Base-by-base conservation (phyloP, 2,797 vertebrate genomes). In the Pipistrellus kuhlii region DNA sequence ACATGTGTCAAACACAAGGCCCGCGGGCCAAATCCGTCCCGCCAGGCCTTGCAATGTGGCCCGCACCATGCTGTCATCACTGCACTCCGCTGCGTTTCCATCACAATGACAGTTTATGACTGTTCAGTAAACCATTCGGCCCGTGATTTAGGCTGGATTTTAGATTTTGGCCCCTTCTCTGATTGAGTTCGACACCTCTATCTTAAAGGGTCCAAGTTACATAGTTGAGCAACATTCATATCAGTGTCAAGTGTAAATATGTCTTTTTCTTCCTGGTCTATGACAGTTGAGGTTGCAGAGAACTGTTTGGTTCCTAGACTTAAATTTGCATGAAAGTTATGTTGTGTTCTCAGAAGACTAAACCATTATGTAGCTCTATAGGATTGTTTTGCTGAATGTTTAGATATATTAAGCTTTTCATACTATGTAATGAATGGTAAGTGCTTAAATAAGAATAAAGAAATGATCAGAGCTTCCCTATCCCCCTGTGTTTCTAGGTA, bases 401-500 rank as follows among this genome's bases (percentile, higher is more conserved):
- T 59, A 76, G 53, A 13, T 82, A n/a, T 88, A 53, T 73, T 94
- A 95, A 44, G 12, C 30, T 94, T 94, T 94, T 89, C 51, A 85
- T 59, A 90, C 3, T 90, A 77, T 62, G 57, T 73, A 82, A 25
- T 75, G 25, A 85, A 48, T 77, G 27, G 71, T 73, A 77, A 89
- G 30, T 96, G 44, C 38, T 73, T 84, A 62, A 85, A 69, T 18
- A 59, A 69, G 35, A 57, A 80, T 91, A 88, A 89, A 69, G 38
- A 84, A 76, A 18, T 64, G 18, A 90, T 85, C 53, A 84, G 10
- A 82, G 64, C 25, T 94, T 9, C 46, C 14, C 48, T 88, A 21
- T 51, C 27, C 51, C 4, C 53, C 46, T 95, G 2, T 97, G 53
- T 96, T 95, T 97, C 12, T 94, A 98, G 97, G 93, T 57, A 88